Percentiles rank a stretch among this genome's conserved stretches.
These are phyloP conservation scores for Oopsacas minuta DNA, from an alignment of 37 sponge, comb jelly and placozoan genomes.

Conservation along the genomic window DNA sequence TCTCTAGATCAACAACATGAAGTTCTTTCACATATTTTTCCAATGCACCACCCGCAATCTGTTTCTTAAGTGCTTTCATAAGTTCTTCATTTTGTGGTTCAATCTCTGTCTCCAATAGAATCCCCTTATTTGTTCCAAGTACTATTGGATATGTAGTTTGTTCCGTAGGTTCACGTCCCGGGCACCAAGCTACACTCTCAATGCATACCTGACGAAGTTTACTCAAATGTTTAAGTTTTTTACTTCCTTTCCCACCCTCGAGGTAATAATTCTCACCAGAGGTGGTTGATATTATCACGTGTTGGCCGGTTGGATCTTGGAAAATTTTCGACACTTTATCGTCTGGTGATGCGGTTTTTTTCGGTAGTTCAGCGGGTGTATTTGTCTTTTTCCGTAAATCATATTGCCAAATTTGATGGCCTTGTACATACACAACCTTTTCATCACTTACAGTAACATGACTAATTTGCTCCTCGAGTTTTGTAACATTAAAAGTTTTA, in stretches of 20 bases:
- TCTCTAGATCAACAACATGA: not conserved
- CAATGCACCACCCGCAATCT: not conserved
- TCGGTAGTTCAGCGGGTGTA: not conserved
- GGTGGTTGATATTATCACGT: conserved; percentile 57
- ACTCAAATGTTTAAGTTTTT: conserved; percentile 6
- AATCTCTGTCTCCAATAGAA: conserved; percentile 47
- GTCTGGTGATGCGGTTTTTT: conserved; percentile 23
- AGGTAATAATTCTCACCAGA: conserved; percentile 57
- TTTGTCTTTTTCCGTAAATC: conserved; percentile 8
- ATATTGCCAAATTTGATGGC: conserved; percentile 11
- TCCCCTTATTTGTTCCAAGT: conserved; percentile 58
- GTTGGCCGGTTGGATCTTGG: conserved; percentile 77
- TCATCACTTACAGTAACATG: conserved; percentile 15
- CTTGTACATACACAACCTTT: conserved; percentile 4
- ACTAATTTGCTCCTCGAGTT: not conserved
- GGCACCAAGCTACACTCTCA: not conserved
- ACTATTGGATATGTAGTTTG: conserved; percentile 70
- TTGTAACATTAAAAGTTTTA: not conserved
- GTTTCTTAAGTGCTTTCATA: not conserved
- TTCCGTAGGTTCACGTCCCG: conserved; percentile 35
- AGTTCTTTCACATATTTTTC: conserved; percentile 25
- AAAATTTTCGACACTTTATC: conserved; percentile 70
- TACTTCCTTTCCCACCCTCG: conserved; percentile 9
- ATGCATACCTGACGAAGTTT: not conserved
- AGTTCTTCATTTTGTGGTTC: conserved; percentile 32